Conservation (phyloP, 2,888 invertebrate species). For the Synergus gifuensis region DNA sequence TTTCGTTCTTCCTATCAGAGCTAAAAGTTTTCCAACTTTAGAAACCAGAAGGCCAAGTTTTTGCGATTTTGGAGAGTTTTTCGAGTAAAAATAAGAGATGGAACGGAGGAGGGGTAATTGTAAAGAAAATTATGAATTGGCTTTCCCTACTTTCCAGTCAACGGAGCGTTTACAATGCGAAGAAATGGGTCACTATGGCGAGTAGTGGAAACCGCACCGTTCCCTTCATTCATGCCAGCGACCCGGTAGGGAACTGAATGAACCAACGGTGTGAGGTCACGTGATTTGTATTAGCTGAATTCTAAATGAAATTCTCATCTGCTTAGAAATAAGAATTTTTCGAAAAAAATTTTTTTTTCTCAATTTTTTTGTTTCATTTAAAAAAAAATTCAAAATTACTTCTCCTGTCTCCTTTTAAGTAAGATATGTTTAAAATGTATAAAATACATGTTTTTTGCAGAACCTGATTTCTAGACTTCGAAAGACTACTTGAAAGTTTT, state of each 20-base stretch:
- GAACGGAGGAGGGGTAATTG: neutral
- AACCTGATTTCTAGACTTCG: no score
- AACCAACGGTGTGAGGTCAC: conserved; percentile 53
- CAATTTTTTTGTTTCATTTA: no score
- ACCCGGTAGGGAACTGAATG: conserved; percentile 48
- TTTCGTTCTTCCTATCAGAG: neutral
- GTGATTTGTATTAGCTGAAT: conserved; percentile 46
- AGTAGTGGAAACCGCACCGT: conserved; percentile 52
- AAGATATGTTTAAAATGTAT: no score
- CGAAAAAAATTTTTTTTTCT: neutral
- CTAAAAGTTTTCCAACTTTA: neutral
- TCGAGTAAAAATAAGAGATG: neutral
- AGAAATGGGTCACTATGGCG: conserved; percentile 56
- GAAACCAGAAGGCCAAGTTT: neutral
- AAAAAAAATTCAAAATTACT: no score
- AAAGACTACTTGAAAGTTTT: no score
- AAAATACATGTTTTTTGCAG: no score
- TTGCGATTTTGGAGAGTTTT: neutral
- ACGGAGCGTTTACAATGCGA: conserved; percentile 47
- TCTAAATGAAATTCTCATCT: conserved; percentile 46
- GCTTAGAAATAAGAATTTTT: neutral
- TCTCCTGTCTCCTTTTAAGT: no score
- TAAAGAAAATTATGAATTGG: conserved; percentile 29
- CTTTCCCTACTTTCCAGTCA: conserved; percentile 38
- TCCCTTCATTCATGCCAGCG: conserved; percentile 52